phyloP scores from a whole-genome alignment of 2,113 vertebrate species.

The Catharus bicknelli region DNA sequence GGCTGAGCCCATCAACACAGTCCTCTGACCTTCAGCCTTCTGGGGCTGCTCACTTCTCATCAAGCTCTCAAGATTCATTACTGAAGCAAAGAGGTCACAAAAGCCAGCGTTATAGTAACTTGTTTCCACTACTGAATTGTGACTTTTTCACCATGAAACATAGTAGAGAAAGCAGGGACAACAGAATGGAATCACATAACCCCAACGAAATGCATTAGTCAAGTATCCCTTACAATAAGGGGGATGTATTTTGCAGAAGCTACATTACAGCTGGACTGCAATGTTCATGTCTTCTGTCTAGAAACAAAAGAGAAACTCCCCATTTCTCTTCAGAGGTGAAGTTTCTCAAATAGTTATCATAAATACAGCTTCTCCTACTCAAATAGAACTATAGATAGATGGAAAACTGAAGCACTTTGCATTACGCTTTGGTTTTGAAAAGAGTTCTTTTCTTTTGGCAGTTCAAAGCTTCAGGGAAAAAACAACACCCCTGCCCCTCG shows the following conservation, averaged over 20 bases:
- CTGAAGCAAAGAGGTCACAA: neutral
- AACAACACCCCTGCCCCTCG: neutral
- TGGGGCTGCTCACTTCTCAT: neutral
- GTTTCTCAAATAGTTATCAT: neutral
- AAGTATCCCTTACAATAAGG: neutral
- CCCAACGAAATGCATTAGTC: neutral
- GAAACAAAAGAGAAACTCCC: neutral
- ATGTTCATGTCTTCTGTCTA: neutral
- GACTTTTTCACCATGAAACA: neutral
- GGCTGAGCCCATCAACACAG: neutral
- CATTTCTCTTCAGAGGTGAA: neutral
- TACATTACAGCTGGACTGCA: neutral
- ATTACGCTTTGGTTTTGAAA: neutral
- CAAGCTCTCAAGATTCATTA: neutral
- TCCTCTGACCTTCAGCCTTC: neutral
- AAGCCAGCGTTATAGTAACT: rapidly evolving
- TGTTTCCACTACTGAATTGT: neutral
- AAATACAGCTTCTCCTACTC: neutral
- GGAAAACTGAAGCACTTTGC: neutral
- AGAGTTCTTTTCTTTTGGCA: neutral
- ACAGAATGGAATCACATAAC: neutral
- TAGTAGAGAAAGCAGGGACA: neutral
- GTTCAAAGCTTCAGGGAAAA: neutral
- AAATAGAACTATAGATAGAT: neutral
- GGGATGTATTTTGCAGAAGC: neutral